These are phyloP conservation scores for Amitus sp. DNA, from an alignment of 2,888 invertebrate species.

Conservation along the genomic window DNA sequence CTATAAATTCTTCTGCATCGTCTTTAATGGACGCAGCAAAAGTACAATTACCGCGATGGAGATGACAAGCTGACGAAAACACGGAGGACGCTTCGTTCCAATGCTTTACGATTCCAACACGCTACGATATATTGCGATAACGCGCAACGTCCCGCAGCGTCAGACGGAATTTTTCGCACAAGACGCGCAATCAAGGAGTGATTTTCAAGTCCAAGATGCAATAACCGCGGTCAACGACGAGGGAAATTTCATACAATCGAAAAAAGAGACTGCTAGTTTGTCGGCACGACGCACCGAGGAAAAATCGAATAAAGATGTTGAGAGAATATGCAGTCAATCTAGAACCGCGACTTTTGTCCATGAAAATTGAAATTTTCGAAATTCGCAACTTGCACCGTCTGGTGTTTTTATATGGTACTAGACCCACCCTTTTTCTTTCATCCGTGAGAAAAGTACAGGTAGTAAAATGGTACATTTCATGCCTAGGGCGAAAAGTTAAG, in stretches of 20 bases:
- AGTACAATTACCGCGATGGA: conserved; percentile 25
- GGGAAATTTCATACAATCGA: background rate
- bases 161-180: background rate
- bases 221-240: background rate
- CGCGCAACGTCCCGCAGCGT: conserved; percentile 23
- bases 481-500: too few species aligned
- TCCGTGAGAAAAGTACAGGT: too few species aligned
- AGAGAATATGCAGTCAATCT: too few species aligned
- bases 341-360: too few species aligned
- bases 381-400: too few species aligned
- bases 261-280: background rate
- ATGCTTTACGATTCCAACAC: too few species aligned
- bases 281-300: background rate
- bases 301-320: too few species aligned
- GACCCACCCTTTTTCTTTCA: too few species aligned
- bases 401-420: too few species aligned
- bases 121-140: too few species aligned
- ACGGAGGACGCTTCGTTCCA: conserved; percentile 6
- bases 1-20: conserved; percentile 26
- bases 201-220: background rate
- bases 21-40: conserved; percentile 22
- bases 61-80: conserved; percentile 22
- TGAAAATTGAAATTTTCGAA: too few species aligned
- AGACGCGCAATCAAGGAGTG: conserved; percentile 19
- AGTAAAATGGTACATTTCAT: too few species aligned